phyloP scores from a whole-genome alignment of 1,140 invertebrate species.

The Aphaenogaster rudis region DNA sequence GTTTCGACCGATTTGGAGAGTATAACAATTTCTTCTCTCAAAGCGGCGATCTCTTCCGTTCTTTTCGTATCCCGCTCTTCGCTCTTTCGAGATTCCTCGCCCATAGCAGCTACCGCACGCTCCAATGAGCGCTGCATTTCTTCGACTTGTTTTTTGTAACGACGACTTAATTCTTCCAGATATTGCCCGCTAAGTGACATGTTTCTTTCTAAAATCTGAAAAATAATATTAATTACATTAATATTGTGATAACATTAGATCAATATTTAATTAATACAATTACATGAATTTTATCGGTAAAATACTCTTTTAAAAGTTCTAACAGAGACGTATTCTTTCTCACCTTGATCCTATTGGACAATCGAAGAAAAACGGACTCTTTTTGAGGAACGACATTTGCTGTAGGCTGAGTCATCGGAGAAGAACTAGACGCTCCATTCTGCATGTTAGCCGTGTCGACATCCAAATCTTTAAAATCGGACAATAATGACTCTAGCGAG shows the following conservation, averaged over 20 bases:
- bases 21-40: constrained; percentile 89
- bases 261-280: neutral
- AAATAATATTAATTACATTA: constrained; percentile 21
- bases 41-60: constrained; percentile 88
- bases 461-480: constrained; percentile 86
- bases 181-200: constrained; percentile 98
- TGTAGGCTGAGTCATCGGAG: constrained; percentile 75
- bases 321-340: neutral
- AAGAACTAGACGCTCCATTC: constrained; percentile 76
- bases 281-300: neutral
- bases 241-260: neutral
- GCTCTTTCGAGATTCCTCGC: constrained; percentile 91
- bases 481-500: constrained; percentile 85
- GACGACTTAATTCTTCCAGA: constrained; percentile 96
- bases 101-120: constrained; percentile 92
- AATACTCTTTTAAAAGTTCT: neutral
- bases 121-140: constrained; percentile 96
- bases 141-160: constrained; percentile 98
- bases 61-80: constrained; percentile 91
- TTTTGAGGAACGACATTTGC: constrained; percentile 88
- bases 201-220: constrained; percentile 96
- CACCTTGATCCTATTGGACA: constrained; percentile 98
- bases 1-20: constrained; percentile 88
- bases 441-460: constrained; percentile 76
- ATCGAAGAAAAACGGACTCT: constrained; percentile 97